A percentile compares a stretch with the other conserved stretches of the same genome.
Conservation (phyloP, 2,888 invertebrate genomes). For the Zaprionus lineosus region DNA sequence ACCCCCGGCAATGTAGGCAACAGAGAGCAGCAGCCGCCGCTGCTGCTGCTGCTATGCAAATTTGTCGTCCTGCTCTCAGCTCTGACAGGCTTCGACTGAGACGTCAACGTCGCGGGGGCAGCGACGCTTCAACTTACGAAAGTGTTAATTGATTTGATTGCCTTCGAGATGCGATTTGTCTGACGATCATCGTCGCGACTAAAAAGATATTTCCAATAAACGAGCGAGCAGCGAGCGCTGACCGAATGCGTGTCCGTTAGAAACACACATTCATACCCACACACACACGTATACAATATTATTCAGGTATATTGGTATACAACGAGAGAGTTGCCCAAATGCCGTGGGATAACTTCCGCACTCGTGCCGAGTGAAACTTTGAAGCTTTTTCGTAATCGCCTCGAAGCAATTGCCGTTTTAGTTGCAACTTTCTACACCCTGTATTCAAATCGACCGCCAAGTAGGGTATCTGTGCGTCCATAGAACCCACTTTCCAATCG, state of each 20-base stretch:
- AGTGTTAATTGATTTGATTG: slow-evolving; percentile 75
- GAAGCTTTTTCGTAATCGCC: slow-evolving; percentile 66
- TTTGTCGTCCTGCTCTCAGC: background rate
- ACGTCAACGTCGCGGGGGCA: slow-evolving; percentile 54
- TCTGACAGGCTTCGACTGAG: slow-evolving; percentile 5
- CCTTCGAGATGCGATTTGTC: slow-evolving; percentile 34
- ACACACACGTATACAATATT: slow-evolving; percentile 23
- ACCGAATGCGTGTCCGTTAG: slow-evolving; percentile 39
- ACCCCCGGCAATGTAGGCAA: slow-evolving; percentile 38
- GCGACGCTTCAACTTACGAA: slow-evolving; percentile 49
- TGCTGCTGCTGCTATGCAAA: slow-evolving; percentile 11
- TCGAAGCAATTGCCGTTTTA: slow-evolving; percentile 74
- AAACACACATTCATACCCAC: slow-evolving; percentile 12
- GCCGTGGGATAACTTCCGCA: slow-evolving; percentile 78
- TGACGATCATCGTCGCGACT: slow-evolving; percentile 38
- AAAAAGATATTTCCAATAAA: slow-evolving; percentile 16
- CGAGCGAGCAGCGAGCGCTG: slow-evolving; percentile 43
- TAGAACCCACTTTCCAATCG: no score
- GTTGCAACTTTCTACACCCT: slow-evolving; percentile 16
- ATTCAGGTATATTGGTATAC: background rate
- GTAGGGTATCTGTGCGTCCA: no score
- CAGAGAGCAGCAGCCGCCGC: slow-evolving; percentile 1
- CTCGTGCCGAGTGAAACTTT: slow-evolving; percentile 76
- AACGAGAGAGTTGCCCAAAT: slow-evolving; percentile 39
- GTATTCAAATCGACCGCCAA: background rate